Evolutionary conservation across 2,888 invertebrate genomes (phyloP), one percentile per base, ranked within the genome.

Genomic region (Drosophila atripex): DNA sequence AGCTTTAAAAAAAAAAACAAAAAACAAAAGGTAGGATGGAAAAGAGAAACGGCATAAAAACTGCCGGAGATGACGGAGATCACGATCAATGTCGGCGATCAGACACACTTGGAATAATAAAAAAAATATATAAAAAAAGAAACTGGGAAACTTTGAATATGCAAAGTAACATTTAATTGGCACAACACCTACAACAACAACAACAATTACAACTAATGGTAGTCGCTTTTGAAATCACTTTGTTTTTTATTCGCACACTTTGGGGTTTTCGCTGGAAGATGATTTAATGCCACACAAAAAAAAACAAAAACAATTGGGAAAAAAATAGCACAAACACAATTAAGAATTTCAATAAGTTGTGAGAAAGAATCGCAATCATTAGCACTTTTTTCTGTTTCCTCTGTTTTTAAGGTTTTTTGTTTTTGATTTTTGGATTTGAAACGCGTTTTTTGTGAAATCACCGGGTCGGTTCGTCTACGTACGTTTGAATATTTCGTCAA

Each of bases 401-500:
- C 0, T 25, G 12, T 23, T 60, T 56, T 28, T 51, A 51, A 21
- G 38, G 14, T 38, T 57, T 28, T 7, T 28, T n/a, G n/a, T n/a
- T n/a, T n/a, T n/a, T n/a, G n/a, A n/a, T 43, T 7, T 7, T 21
- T 58, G 23, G 18, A 12, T 49, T 63, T 51, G 16, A 69, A 72
- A 52, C 38, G 52, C 68, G 71, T 68, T 61, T 65, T 57, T 54
- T 59, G 71, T 57, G 54, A 74, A 75, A 60, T 69, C 53, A 70
- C 77, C 63, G 63, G 63, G 32, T 18, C 18, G 18, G 18, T 1
- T 2, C 1, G 18, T 38, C 49, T 73, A 85, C 85, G 71, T 82
- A 87, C 82, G 82, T 87, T 65, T 64, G 66, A 85, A 82, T 66
- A 66, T 61, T 80, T 69, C 82, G 82, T 73, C 83, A 84, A 80